Evolutionary conservation across 2,113 vertebrate species (phyloP).

Genomic region (Gallinago jamesoni): DNA sequence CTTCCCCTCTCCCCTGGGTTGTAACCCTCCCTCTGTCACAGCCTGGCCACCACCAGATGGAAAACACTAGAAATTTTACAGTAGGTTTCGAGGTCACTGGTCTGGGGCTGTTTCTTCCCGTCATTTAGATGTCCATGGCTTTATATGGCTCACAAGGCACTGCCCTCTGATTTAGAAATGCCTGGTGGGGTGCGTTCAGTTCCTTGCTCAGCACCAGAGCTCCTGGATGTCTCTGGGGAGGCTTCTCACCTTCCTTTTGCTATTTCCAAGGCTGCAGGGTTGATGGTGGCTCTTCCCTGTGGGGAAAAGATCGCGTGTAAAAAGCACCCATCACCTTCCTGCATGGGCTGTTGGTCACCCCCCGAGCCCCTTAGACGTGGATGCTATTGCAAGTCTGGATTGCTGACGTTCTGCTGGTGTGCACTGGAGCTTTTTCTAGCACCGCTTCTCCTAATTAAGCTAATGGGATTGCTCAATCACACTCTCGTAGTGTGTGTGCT

Average conservation of each 20-base stretch:
- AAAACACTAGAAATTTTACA: neutral
- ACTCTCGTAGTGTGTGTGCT: neutral
- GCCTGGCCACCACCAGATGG: neutral
- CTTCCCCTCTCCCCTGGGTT: neutral
- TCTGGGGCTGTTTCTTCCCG: neutral
- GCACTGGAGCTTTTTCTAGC: neutral
- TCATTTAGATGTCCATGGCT: neutral
- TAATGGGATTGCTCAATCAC: neutral
- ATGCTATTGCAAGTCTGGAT: neutral
- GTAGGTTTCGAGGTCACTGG: neutral
- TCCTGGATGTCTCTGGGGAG: neutral
- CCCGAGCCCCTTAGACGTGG: neutral
- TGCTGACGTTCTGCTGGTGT: rapidly evolving
- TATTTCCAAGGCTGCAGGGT: neutral
- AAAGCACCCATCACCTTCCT: rapidly evolving
- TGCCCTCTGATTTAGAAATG: neutral
- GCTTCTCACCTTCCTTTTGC: neutral
- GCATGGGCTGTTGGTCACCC: neutral
- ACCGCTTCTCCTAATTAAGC: neutral
- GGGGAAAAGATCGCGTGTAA: neutral
- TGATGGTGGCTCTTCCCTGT: neutral
- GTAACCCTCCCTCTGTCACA: neutral
- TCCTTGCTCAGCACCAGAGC: neutral
- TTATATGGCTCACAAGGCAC: neutral
- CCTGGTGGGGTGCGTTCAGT: neutral